These are phyloP conservation scores for Cynocephalus volans DNA, from an alignment of 2,113 vertebrate species.

Conservation along the genomic window DNA sequence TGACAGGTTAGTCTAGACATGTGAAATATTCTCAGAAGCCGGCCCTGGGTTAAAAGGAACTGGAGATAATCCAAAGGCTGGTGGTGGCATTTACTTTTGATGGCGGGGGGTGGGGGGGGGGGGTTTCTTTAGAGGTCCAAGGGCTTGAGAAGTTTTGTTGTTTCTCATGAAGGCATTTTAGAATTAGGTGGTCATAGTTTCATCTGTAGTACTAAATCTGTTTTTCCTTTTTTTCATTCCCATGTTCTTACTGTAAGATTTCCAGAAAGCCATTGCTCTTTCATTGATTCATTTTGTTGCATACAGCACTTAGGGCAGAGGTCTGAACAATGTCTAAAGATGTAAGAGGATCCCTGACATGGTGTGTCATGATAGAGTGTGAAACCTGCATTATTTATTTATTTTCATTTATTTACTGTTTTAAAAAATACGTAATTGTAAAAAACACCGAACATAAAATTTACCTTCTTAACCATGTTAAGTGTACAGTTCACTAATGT, in stretches of 20 bases:
- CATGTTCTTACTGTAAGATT: constrained; percentile 20
- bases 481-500: background rate
- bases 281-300: constrained; percentile 38
- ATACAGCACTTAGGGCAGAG: background rate
- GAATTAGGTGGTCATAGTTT: constrained; percentile 26
- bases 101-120: background rate
- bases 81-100: background rate
- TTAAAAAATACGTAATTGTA: background rate
- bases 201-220: background rate
- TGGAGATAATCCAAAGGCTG: background rate
- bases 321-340: constrained; percentile 4
- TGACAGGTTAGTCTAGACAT: background rate
- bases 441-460: background rate
- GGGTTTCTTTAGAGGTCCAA: background rate
- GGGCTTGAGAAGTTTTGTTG: background rate
- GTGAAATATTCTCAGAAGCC: constrained; percentile 40
- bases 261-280: background rate
- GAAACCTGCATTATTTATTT: constrained; percentile 1
- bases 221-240: constrained; percentile 48
- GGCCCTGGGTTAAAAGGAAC: background rate
- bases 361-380: background rate
- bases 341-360: background rate
- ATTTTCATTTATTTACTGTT: background rate
- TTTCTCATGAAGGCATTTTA: background rate
- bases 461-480: constrained; percentile 3